Evolutionary conservation across 2,113 vertebrate species (phyloP).

Genomic region (Gallinago media): DNA sequence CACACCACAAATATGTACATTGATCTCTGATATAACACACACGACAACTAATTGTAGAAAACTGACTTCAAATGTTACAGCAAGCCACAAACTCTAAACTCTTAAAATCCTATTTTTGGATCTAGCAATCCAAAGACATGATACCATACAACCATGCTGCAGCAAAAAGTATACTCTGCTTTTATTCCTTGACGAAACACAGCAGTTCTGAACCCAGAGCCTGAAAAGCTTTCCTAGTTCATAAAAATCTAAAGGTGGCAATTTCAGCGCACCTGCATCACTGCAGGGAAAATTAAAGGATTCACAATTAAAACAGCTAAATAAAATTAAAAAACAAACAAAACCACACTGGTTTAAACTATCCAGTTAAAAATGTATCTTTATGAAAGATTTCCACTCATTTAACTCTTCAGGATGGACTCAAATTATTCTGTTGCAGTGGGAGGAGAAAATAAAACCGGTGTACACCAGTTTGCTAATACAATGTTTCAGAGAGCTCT

Average conservation of each 20-base stretch:
- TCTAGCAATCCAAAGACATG: not conserved
- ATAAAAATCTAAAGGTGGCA: rapidly evolving
- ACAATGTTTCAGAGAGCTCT: not conserved
- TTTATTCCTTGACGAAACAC: not conserved
- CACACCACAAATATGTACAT: not conserved
- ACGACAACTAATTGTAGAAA: not conserved
- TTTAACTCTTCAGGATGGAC: not conserved
- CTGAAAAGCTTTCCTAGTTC: not conserved
- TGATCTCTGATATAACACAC: not conserved
- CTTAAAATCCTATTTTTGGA: not conserved
- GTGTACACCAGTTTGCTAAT: not conserved
- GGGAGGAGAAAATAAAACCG: rapidly evolving
- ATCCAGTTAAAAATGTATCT: not conserved
- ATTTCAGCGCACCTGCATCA: not conserved
- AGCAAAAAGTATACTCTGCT: not conserved
- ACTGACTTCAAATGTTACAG: not conserved
- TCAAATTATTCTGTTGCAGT: not conserved
- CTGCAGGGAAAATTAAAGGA: not conserved
- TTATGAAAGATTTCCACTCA: not conserved
- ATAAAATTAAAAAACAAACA: not conserved
- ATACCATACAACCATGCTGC: not conserved
- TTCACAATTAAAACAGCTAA: not conserved
- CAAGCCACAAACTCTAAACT: not conserved
- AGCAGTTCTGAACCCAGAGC: not conserved
- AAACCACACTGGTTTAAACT: not conserved